Percentiles rank a stretch among this genome's conserved stretches.
phyloP scores from a whole-genome alignment of 2,888 invertebrate species.

The Seira musarum region DNA sequence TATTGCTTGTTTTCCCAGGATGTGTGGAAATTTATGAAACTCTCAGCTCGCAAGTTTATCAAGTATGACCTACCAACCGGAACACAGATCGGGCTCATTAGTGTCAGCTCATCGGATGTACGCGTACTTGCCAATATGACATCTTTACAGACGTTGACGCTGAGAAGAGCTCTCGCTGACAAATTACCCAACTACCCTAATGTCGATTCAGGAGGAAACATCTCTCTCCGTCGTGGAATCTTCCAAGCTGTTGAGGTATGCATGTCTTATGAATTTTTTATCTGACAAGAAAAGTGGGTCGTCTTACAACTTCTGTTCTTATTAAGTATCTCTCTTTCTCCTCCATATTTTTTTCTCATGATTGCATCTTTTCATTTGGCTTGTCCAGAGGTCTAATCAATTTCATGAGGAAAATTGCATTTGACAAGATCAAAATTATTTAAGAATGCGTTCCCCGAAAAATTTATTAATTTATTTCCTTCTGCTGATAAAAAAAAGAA shows the following conservation, averaged over 20 bases:
- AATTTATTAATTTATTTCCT: not conserved
- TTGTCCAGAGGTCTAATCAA: slow-evolving; percentile 33
- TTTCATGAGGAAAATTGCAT: slow-evolving; percentile 39
- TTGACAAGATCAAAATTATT: slow-evolving; percentile 43
- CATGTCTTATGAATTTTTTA: not conserved
- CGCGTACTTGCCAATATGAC: slow-evolving; percentile 69
- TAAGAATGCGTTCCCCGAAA: not conserved
- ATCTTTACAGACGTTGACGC: slow-evolving; percentile 66
- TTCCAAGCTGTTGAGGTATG: slow-evolving; percentile 69
- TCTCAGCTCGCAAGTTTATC: slow-evolving; percentile 69
- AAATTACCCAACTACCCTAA: slow-evolving; percentile 70
- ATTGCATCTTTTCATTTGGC: slow-evolving; percentile 1
- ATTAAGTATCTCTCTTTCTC: not conserved
- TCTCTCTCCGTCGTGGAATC: slow-evolving; percentile 68
- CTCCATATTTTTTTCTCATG: slow-evolving; percentile 1
- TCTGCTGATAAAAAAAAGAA: not conserved
- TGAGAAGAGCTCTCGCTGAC: slow-evolving; percentile 69
- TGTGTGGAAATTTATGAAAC: slow-evolving; percentile 70
- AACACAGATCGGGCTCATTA: slow-evolving; percentile 69
- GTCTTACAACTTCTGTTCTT: not conserved
- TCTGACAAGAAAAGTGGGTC: not conserved
- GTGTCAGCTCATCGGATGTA: slow-evolving; percentile 69
- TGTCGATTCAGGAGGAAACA: slow-evolving; percentile 69
- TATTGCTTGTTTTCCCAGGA: slow-evolving; percentile 61
- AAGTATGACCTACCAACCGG: slow-evolving; percentile 69